phyloP scores from a whole-genome alignment of 2,797 vertebrate species.

The Vultur gryphus region DNA sequence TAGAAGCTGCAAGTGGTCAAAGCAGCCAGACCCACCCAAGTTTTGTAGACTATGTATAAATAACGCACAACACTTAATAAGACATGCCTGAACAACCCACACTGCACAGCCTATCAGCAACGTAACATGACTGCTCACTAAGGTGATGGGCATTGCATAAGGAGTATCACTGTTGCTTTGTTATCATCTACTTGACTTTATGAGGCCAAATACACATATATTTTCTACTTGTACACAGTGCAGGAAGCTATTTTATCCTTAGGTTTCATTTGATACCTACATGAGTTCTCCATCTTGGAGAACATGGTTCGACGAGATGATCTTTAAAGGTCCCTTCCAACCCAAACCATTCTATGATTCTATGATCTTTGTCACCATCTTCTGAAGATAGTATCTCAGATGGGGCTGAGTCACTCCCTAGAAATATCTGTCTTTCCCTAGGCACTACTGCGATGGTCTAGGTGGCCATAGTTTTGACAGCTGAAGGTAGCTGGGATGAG shows the following conservation, averaged over 20 bases:
- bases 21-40: neutral
- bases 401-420: neutral
- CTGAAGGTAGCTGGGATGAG: neutral
- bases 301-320: neutral
- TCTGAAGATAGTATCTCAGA: neutral
- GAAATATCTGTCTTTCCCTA: neutral
- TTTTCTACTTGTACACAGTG: neutral
- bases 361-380: neutral
- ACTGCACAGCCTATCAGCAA: neutral
- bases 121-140: accelerated
- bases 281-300: neutral
- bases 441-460: neutral
- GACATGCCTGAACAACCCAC: neutral
- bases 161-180: neutral
- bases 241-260: neutral
- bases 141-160: neutral
- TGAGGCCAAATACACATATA: neutral
- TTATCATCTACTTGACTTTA: neutral
- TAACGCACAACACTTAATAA: neutral
- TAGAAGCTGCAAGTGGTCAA: neutral
- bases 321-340: neutral
- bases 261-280: neutral
- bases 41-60: neutral
- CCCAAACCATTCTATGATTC: neutral
- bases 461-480: neutral